A percentile compares a stretch with the other conserved stretches of the same genome.
Evolutionary conservation across 2,888 invertebrate genomes (phyloP).

Genomic region (Chironomus tentans): DNA sequence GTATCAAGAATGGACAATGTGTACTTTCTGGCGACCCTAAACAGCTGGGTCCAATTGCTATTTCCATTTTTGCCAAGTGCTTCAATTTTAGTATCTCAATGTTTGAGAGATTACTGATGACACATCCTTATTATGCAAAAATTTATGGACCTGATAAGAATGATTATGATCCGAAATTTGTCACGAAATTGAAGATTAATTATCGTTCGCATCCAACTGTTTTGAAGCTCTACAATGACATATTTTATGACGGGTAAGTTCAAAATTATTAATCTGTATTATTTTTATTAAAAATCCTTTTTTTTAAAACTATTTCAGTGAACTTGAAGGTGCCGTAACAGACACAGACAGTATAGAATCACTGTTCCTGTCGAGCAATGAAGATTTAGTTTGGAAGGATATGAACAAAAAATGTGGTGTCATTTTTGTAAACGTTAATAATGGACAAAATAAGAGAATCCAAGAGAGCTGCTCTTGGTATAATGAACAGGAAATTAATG

Average conservation of each 20-base stretch:
- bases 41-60: conserved; percentile 78
- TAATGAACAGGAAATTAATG: conserved; percentile 41
- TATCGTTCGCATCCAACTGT: conserved; percentile 77
- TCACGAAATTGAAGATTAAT: conserved; percentile 78
- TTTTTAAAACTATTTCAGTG: conserved; percentile 43
- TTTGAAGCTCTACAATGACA: conserved; percentile 61
- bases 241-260: conserved; percentile 66
- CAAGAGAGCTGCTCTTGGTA: conserved; percentile 30
- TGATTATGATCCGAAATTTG: conserved; percentile 68
- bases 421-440: not conserved
- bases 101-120: conserved; percentile 49
- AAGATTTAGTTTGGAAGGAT: not conserved
- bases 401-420: not conserved
- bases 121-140: conserved; percentile 29
- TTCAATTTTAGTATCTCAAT: conserved; percentile 66
- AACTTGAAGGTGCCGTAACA: conserved; percentile 55
- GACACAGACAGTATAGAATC: conserved; percentile 33
- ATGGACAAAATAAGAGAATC: not conserved
- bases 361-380: conserved; percentile 33
- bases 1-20: conserved; percentile 54
- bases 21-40: conserved; percentile 77
- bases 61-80: conserved; percentile 52
- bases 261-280: not conserved
- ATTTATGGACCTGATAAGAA: conserved; percentile 46
- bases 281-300: too few species aligned